Evolutionary conservation across 2,113 vertebrate species (phyloP), one percentile per base, ranked within the genome.

Genomic region (Paramormyrops kingsleyae): DNA sequence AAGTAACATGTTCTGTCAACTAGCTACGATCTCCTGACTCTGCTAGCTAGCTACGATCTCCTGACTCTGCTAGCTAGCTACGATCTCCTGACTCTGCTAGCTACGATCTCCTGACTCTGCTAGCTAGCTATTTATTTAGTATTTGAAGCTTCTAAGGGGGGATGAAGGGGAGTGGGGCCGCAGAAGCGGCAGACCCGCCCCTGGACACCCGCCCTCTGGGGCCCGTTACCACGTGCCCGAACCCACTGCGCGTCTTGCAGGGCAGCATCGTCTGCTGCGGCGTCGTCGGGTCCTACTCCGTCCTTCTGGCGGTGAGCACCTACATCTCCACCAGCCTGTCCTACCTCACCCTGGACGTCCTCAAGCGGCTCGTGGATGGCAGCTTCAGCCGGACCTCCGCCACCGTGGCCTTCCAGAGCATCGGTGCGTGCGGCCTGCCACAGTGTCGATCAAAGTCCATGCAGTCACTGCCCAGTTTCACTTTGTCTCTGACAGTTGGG

Each of bases 281-380:
- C 0, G 53, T 97, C 1, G 90, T 97, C 1, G 99, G 99, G 0
- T 97, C 95, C 0, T 98, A 99, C 0, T 91, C 95, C 0, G 94
- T 98, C 39, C 49, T 99, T 35, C 93, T 99, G 88, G 97, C 97
- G 0, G 56, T 97, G 83, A 95, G 96, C 90, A 96, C 96, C 89
- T 99, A 97, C 13, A n/a, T 96, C n/a, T 97, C 96, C 93, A 98
- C 98, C 80, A 98, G 97, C 92, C 96, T 99, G 27, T 97, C 98
- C 89, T 98, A 97, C 92, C 96, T 99, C 93, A 96, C 97, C 0
- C 93, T 98, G 88, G 96, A 99, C 74, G 80, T 98, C 56, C 97
- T 99, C 91, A 97, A 97, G 89, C 97, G 97, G 87, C 90, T 98
- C 15, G 96, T 99, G 89, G 96, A 96, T 91, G 35, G 91, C 35